phyloP scores from a whole-genome alignment of 2,888 invertebrate species.

The Pterostichus madidus region DNA sequence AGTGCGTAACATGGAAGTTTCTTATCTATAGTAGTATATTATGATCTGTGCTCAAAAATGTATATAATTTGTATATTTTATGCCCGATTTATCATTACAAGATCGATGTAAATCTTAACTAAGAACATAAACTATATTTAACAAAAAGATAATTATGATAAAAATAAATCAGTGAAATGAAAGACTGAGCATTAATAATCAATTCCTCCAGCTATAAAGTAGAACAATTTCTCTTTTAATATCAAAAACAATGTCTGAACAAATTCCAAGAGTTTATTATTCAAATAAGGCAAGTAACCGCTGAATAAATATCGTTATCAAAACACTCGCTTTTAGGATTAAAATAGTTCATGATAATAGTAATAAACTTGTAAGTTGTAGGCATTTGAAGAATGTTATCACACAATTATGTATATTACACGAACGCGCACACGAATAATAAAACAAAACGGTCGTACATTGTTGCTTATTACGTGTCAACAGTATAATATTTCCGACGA shows the following conservation, averaged over 20 bases:
- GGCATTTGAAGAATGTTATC: slow-evolving; percentile 57
- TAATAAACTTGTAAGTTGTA: slow-evolving; percentile 46
- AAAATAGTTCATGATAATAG: slow-evolving; percentile 10
- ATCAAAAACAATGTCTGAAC: slow-evolving; percentile 1
- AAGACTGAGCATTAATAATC: no score
- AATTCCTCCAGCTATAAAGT: no score
- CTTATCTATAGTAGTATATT: no score
- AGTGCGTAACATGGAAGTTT: no score
- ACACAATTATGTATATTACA: slow-evolving; percentile 44
- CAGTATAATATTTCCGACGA: neutral
- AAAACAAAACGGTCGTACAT: neutral
- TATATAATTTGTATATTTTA: no score
- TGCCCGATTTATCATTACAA: no score
- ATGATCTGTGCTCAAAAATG: no score
- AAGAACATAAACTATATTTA: no score
- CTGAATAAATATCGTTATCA: slow-evolving; percentile 40
- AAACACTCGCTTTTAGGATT: slow-evolving; percentile 25
- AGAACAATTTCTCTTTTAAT: no score
- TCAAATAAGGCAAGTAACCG: slow-evolving; percentile 1
- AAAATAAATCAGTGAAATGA: no score
- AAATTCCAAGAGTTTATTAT: neutral
- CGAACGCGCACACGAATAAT: neutral
- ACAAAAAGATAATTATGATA: no score
- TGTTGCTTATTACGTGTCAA: slow-evolving; percentile 16
- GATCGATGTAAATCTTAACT: no score